Conservation (phyloP, 2,797 vertebrate genomes). For the Lacerta viridis region DNA sequence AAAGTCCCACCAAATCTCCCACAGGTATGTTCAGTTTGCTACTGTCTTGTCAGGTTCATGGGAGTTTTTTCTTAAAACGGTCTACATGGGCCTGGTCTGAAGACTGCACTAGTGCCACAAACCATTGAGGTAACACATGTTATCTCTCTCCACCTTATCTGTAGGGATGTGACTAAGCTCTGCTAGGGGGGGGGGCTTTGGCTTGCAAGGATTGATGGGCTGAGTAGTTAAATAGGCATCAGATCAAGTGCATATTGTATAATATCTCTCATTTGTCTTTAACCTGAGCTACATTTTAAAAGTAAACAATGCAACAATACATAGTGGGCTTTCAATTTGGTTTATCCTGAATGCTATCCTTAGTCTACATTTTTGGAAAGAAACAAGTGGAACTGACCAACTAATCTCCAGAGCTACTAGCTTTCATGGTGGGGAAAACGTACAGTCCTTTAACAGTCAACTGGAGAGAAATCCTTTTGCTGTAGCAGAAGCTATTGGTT, state of each 20-base stretch:
- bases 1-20: constrained; percentile 86
- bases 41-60: not conserved
- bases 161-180: not conserved
- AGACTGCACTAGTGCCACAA: no score
- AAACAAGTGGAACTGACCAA: not conserved
- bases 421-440: not conserved
- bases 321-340: not conserved
- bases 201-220: not conserved
- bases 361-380: not conserved
- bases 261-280: not conserved
- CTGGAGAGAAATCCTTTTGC: not conserved
- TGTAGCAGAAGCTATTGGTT: not conserved
- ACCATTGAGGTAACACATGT: no score
- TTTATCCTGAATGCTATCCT: not conserved
- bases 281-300: not conserved
- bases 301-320: no score
- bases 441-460: not conserved
- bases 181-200: not conserved
- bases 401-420: not conserved
- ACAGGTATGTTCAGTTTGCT: constrained; percentile 83
- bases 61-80: not conserved
- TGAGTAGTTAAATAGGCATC: not conserved
- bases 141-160: not conserved
- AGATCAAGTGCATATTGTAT: not conserved
- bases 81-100: not conserved